A percentile compares a stretch with the other conserved stretches of the same genome.
These are phyloP conservation scores for Megamerina dolium DNA, from an alignment of 2,888 invertebrate genomes.

Conservation along the genomic window DNA sequence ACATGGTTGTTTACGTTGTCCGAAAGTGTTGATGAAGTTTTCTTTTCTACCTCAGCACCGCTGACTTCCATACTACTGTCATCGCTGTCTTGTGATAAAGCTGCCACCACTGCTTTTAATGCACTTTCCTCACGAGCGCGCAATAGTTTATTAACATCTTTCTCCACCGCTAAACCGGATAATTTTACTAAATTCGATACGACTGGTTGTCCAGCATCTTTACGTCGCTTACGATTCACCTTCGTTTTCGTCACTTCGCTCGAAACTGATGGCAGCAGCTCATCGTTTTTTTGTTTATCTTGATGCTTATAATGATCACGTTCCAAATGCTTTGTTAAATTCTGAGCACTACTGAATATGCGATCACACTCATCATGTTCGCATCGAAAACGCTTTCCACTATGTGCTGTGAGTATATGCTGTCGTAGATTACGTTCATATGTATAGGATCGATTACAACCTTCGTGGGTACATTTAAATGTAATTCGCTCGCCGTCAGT, in stretches of 20 bases:
- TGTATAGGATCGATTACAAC: slow-evolving; percentile 50
- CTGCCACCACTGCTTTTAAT: slow-evolving; percentile 21
- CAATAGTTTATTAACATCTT: slow-evolving; percentile 30
- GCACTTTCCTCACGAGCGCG: slow-evolving; percentile 25
- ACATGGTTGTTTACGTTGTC: no score
- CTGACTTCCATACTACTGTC: no score
- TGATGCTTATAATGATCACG: slow-evolving; percentile 24
- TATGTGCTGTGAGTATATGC: slow-evolving; percentile 54
- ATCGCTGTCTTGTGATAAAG: no score
- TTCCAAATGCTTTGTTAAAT: slow-evolving; percentile 30
- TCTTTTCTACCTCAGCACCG: no score
- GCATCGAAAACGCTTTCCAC: slow-evolving; percentile 51
- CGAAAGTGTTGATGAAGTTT: no score
- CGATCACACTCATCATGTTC: slow-evolving; percentile 33
- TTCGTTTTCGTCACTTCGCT: neutral
- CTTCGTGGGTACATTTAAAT: slow-evolving; percentile 41
- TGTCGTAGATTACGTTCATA: slow-evolving; percentile 54
- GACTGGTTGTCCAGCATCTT: slow-evolving; percentile 36
- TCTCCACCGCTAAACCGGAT: slow-evolving; percentile 32
- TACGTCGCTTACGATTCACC: slow-evolving; percentile 30
- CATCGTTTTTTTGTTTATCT: neutral
- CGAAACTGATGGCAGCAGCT: neutral
- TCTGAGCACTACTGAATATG: slow-evolving; percentile 36
- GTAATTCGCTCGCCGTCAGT: slow-evolving; percentile 15
- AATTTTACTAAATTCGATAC: slow-evolving; percentile 33